These are phyloP conservation scores for Acipenser oxyrinchus DNA, from an alignment of 2,797 vertebrate genomes.

Conservation along the genomic window DNA sequence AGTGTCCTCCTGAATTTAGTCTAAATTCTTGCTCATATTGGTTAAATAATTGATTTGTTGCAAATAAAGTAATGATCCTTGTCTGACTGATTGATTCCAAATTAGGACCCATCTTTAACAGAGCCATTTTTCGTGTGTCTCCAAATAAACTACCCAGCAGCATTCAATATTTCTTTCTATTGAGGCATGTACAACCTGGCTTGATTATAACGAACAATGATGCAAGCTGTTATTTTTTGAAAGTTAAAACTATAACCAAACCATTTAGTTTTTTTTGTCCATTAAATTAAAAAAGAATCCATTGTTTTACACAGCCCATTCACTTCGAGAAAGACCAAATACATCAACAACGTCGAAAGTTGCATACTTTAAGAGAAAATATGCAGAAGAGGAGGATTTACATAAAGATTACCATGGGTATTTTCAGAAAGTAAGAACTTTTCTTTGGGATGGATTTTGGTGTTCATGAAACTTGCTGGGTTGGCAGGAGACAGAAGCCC, in stretches of 20 bases:
- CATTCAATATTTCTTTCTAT: not conserved
- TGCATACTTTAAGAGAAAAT: conserved; percentile 98
- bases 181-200: not conserved
- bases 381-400: conserved; percentile 98
- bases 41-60: too few relatives aligned
- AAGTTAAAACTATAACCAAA: too few relatives aligned
- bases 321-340: conserved; percentile 42
- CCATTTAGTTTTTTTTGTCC: not conserved
- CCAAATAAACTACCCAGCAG: not conserved
- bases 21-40: too few relatives aligned
- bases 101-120: too few relatives aligned
- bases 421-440: conserved; percentile 87
- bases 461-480: too few relatives aligned
- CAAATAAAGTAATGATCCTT: too few relatives aligned
- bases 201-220: not conserved
- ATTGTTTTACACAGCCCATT: conserved; percentile 28
- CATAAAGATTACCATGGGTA: conserved; percentile 83
- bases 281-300: not conserved
- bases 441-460: not conserved
- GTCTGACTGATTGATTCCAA: too few relatives aligned
- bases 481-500: too few relatives aligned
- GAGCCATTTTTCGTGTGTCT: not conserved
- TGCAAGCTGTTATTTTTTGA: not conserved
- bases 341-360: conserved; percentile 97
- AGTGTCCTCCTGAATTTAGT: too few relatives aligned